Base-by-base conservation (phyloP, 1,140 invertebrate species). In the Branchinecta lindahli region DNA sequence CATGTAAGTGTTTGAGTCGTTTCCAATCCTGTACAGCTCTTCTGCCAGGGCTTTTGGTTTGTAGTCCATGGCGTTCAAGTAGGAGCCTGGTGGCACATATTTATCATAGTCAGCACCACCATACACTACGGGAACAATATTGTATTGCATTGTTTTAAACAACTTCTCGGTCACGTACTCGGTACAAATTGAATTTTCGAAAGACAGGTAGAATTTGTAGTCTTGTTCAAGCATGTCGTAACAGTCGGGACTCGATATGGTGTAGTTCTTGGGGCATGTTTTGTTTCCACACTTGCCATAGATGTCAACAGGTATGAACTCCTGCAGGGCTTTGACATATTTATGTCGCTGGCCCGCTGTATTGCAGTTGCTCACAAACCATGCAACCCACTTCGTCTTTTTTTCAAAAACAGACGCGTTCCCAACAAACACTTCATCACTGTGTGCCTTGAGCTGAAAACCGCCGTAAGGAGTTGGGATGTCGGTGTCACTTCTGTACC, bases 321-420 rank as follows among this genome's bases (percentile, higher is more conserved):
- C 75, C 8, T 74, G 47, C 7, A 83, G 72, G 66, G 79, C 74
- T 61, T 75, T 70, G 1, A 77, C 81, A 69, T 81, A 81, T 7
- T 73, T 47, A 70, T 78, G 70, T 10, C 83, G 73, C 10, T 76
- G 72, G 70, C 77, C 80, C 3, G 45, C 15, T 0, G 78, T 75
- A 9, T 72, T 68, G 75, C 82, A 84, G 70, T 84, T 81, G 33
- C 77, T 79, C 3, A 82, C 81, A 21, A 82, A 74, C 81, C 81
- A 82, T 8, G 79, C 76, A 3, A 75, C 76, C 21, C 72, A 61
- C 67, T 73, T 76, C 8, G n/a, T 74, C 71, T 75, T 77, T 5
- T 72, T 71, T 45, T 70, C 9, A 9, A 9, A 9, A 9, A 9
- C n/a, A n/a, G n/a, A 52, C n/a, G 9, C 47, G 9, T 52, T 52